A percentile compares a stretch with the other conserved stretches of the same genome.
Evolutionary conservation across 2,113 vertebrate genomes (phyloP).

Genomic region (Eidolon helvum): DNA sequence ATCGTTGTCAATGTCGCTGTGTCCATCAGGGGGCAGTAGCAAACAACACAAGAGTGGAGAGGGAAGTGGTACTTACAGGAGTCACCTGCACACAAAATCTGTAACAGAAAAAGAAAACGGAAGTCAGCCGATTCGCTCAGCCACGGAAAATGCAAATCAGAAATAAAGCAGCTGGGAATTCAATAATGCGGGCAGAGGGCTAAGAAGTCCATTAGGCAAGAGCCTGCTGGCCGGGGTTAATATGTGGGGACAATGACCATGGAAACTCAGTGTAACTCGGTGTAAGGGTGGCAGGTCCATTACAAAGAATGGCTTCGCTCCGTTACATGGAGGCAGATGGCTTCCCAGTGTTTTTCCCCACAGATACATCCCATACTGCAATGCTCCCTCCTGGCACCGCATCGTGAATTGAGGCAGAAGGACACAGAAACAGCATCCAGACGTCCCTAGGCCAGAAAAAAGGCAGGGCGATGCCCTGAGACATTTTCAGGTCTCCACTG

Average conservation of each 20-base stretch:
- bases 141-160: slow-evolving; percentile 56
- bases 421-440: neutral
- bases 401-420: neutral
- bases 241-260: neutral
- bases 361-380: neutral
- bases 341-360: neutral
- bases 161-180: slow-evolving; percentile 22
- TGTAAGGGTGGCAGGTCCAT: neutral
- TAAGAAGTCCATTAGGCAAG: neutral
- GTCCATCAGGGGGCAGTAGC: slow-evolving; percentile 13
- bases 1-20: neutral
- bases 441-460: neutral
- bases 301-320: neutral
- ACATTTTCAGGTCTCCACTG: neutral
- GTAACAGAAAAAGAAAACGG: slow-evolving; percentile 71
- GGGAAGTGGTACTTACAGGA: slow-evolving; percentile 77
- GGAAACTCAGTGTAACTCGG: neutral
- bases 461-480: neutral
- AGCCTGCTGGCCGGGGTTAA: neutral
- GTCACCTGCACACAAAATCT: slow-evolving; percentile 73
- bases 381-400: neutral
- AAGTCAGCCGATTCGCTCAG: slow-evolving; percentile 71
- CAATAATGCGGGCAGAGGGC: neutral
- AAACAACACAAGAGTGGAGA: neutral
- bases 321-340: fast-evolving